A percentile compares a stretch with the other conserved stretches of the same genome.
phyloP scores from a whole-genome alignment of 2,888 invertebrate species.

The Anarsia innoxiella region DNA sequence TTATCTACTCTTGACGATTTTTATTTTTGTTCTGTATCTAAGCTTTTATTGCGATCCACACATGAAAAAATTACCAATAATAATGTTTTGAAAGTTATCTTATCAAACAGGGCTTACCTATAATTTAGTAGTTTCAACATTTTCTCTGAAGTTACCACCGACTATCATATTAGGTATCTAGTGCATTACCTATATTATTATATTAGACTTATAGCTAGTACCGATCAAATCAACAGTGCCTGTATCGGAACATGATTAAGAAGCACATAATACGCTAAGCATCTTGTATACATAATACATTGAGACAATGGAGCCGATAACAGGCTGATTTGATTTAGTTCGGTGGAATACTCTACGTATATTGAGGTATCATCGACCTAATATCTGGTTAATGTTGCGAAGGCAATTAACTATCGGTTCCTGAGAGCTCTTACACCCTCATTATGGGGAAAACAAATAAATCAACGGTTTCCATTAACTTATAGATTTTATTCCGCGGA shows the following conservation, averaged over 20 bases:
- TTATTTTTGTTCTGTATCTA: no score
- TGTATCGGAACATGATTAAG: slow-evolving; percentile 8
- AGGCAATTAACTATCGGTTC: slow-evolving; percentile 9
- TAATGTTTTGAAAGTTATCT: no score
- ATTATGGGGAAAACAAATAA: slow-evolving; percentile 5
- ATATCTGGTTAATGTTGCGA: slow-evolving; percentile 7
- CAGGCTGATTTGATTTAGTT: slow-evolving; percentile 40
- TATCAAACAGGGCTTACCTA: no score
- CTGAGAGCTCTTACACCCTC: slow-evolving; percentile 2
- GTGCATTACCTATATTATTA: no score
- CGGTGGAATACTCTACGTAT: slow-evolving; percentile 29
- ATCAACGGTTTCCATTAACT: slow-evolving; percentile 4
- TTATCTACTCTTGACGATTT: no score
- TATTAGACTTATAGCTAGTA: no score
- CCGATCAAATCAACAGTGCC: slow-evolving; percentile 15
- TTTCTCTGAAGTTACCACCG: no score
- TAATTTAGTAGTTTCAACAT: no score
- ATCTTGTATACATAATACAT: slow-evolving; percentile 12
- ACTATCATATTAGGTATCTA: no score
- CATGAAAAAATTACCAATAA: no score
- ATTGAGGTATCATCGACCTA: slow-evolving; percentile 31
- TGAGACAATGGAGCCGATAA: slow-evolving; percentile 37
- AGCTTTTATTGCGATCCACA: no score
- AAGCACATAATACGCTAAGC: slow-evolving; percentile 12
- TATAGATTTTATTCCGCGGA: background rate